Percentiles rank a stretch among this genome's conserved stretches.
Evolutionary conservation across 2,888 invertebrate genomes (phyloP).

Genomic region (Himalopsyche kuldschensis): DNA sequence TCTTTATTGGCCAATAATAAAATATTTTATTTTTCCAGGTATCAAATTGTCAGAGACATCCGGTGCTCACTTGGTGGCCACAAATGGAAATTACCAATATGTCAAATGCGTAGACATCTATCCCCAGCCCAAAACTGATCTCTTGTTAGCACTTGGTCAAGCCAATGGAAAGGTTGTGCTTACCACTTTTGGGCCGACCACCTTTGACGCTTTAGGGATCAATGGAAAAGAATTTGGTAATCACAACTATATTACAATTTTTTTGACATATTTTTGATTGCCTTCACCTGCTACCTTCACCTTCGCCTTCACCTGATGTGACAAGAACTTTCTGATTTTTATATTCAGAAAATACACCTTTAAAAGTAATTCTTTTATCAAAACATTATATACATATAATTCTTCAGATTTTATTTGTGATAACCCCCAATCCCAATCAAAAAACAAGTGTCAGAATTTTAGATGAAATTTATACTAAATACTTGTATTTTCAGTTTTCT

Average conservation of each 20-base stretch:
- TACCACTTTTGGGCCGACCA: conserved; percentile 73
- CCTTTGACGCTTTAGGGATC: conserved; percentile 67
- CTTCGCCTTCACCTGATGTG: not conserved
- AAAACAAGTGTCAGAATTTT: too few relatives aligned
- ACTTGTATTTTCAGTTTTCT: too few relatives aligned
- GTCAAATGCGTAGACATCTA: conserved; percentile 88
- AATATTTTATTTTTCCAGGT: conserved; percentile 50
- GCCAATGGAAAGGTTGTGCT: conserved; percentile 86
- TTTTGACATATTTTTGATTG: too few relatives aligned
- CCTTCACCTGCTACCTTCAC: too few relatives aligned
- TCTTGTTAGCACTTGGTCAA: conserved; percentile 84
- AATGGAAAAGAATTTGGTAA: conserved; percentile 78
- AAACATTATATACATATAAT: not conserved
- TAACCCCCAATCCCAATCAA: too few relatives aligned
- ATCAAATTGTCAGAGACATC: conserved; percentile 70
- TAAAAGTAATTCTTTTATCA: too few relatives aligned
- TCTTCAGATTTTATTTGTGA: too few relatives aligned
- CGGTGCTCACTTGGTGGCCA: conserved; percentile 70
- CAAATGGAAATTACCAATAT: conserved; percentile 74
- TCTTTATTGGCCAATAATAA: too few relatives aligned
- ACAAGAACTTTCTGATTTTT: not conserved
- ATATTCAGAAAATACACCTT: too few relatives aligned
- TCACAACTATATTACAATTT: not conserved
- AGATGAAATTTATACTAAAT: too few relatives aligned
- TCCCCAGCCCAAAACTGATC: conserved; percentile 73